Base-by-base conservation (phyloP, 2,888 invertebrate genomes). In the Parochlus steinenii region DNA sequence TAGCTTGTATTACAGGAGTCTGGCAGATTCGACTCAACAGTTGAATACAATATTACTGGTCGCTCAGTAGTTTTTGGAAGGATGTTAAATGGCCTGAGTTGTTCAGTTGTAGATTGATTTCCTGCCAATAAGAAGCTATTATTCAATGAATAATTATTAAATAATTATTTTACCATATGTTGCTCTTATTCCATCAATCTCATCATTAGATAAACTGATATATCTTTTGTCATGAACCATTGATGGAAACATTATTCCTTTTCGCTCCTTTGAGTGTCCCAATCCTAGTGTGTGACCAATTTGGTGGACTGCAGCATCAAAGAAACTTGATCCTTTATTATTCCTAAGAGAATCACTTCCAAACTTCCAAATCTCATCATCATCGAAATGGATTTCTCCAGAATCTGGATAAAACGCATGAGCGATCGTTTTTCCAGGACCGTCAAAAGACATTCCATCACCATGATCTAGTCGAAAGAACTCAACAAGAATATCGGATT, bases 391-490 rank as follows among this genome's bases (percentile, higher is more conserved):
- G 10, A 79, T 82, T 53, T 85, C 83, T 7, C 74, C 78, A 12
- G 65, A 59, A 32, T 81, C 82, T 2, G 85, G 85, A 56, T 82
- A 83, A 63, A 83, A 86, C 34, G 85, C 85, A 59, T 85, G 85
- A 31, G 83, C 85, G 48, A 33, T 11, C 24, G 12, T 33, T 12
- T n/a, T n/a, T 11, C 33, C 25, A 4, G 24, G 12, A 8, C 33
- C 33, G 4, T 8, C 11, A 25, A 33, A 33, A 19, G 24, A 17
- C 12, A 16, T 25, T 15, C 20, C 20, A 16, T 33, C 33, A 17
- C 33, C 33, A 23, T 33, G 33, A 25, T 33, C 19, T 10, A 17
- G 19, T 16, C 25, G 33, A 17, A 25, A 24, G 11, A 33, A 33
- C 16, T 33, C 33, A 33, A 33, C 25, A 14, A 24, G 17, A 24